These are phyloP conservation scores for Argynnis bischoffii DNA, from an alignment of 2,888 invertebrate species.

Conservation along the genomic window DNA sequence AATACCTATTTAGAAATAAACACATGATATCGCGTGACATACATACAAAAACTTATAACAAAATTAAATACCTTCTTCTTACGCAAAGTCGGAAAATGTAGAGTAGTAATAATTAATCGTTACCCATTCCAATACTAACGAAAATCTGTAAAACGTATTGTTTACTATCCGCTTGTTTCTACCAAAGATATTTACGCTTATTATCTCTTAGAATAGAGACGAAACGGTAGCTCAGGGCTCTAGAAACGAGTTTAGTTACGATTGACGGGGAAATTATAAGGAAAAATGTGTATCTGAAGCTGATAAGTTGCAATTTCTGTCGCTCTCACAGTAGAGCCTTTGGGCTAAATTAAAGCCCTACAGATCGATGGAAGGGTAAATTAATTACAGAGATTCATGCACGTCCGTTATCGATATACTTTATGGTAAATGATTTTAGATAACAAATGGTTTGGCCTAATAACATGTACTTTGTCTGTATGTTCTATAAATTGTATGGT, in stretches of 20 bases:
- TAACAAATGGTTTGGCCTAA: constrained; percentile 1
- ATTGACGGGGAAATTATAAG: constrained; percentile 54
- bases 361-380: constrained; percentile 24
- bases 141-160: constrained; percentile 47
- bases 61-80: background rate
- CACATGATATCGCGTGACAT: background rate
- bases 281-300: constrained; percentile 54
- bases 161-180: constrained; percentile 56
- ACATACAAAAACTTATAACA: background rate
- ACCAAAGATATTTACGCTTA: constrained; percentile 59
- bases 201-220: constrained; percentile 54
- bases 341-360: constrained; percentile 33
- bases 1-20: background rate
- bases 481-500: constrained; percentile 2
- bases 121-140: constrained; percentile 31
- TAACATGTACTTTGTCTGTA: background rate
- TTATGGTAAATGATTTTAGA: constrained; percentile 26
- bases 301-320: constrained; percentile 41
- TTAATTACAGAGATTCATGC: constrained; percentile 25
- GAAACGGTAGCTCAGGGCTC: constrained; percentile 64
- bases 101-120: background rate
- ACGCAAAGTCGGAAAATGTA: background rate
- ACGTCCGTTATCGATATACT: constrained; percentile 25
- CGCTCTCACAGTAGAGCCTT: constrained; percentile 26
- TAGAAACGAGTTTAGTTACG: constrained; percentile 33